phyloP scores from a whole-genome alignment of 2,888 invertebrate species.

The Hydraecia micacea region DNA sequence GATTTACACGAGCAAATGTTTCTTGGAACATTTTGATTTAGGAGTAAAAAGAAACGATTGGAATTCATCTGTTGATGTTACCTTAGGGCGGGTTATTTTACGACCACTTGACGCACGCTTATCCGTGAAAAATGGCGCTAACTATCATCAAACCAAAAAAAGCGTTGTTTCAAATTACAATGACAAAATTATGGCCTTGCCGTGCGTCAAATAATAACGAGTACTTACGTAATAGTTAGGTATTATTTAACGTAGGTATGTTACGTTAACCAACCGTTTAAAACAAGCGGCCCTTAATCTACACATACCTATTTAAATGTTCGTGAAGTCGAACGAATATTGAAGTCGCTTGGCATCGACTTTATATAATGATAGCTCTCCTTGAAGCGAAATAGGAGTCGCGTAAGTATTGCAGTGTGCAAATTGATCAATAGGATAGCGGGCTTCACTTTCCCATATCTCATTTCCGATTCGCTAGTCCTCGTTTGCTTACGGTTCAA shows the following conservation, averaged over 20 bases:
- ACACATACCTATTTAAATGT: not conserved
- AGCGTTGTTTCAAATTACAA: no score
- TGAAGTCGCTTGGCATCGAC: not conserved
- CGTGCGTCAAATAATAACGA: no score
- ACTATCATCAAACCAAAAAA: no score
- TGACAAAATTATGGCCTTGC: no score
- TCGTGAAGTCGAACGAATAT: not conserved
- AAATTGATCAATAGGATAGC: not conserved
- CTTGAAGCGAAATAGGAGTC: not conserved
- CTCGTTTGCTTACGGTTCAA: not conserved
- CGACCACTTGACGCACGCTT: no score
- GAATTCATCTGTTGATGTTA: not conserved
- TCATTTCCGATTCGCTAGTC: constrained; percentile 3
- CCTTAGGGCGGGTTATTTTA: no score
- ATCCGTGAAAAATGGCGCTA: no score
- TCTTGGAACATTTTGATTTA: constrained; percentile 15
- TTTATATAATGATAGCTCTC: not conserved
- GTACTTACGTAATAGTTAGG: no score
- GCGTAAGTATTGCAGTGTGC: not conserved
- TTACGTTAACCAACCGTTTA: no score
- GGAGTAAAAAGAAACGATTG: not conserved
- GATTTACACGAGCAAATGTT: constrained; percentile 35
- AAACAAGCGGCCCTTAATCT: no score
- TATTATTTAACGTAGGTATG: no score
- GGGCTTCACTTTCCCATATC: not conserved